A percentile compares a stretch with the other conserved stretches of the same genome.
Evolutionary conservation across 2,797 vertebrate genomes (phyloP).

Genomic region (Pachyuromys duprasi): DNA sequence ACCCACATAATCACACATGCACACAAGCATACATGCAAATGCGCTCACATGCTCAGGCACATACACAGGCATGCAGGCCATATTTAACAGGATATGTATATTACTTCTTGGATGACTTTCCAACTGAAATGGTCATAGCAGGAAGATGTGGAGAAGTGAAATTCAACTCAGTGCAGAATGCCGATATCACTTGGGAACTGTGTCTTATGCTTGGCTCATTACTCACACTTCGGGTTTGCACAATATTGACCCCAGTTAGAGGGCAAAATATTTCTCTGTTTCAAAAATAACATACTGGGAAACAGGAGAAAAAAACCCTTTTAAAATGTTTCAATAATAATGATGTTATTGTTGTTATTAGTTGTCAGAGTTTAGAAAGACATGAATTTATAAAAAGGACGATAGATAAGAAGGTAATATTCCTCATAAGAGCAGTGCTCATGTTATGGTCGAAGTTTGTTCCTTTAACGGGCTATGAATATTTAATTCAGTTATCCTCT

Average conservation of each 20-base stretch:
- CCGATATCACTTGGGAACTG: not conserved
- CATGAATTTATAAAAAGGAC: conserved; percentile 13
- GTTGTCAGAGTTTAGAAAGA: conserved; percentile 40
- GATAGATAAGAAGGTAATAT: conserved; percentile 3
- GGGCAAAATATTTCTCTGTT: conserved; percentile 42
- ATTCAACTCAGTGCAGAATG: not conserved
- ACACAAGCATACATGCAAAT: not conserved
- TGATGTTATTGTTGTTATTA: conserved; percentile 31
- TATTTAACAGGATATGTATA: not conserved
- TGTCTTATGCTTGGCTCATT: not conserved
- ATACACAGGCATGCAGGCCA: not conserved
- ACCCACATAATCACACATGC: not conserved
- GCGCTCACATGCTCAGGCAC: not conserved
- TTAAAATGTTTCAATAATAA: conserved; percentile 13
- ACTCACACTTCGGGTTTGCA: conserved; percentile 17
- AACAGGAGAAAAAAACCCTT: not conserved
- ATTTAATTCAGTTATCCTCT: conserved; percentile 49
- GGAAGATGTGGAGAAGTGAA: not conserved
- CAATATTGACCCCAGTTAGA: not conserved
- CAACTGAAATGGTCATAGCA: not conserved
- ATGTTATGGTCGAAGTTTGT: conserved; percentile 24
- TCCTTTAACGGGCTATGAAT: not conserved
- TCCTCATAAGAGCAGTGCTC: conserved; percentile 30
- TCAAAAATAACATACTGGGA: conserved; percentile 3
- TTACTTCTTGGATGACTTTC: not conserved